These are phyloP conservation scores for Cataglyphis albicans DNA, from an alignment of 2,888 invertebrate species.

Conservation along the genomic window DNA sequence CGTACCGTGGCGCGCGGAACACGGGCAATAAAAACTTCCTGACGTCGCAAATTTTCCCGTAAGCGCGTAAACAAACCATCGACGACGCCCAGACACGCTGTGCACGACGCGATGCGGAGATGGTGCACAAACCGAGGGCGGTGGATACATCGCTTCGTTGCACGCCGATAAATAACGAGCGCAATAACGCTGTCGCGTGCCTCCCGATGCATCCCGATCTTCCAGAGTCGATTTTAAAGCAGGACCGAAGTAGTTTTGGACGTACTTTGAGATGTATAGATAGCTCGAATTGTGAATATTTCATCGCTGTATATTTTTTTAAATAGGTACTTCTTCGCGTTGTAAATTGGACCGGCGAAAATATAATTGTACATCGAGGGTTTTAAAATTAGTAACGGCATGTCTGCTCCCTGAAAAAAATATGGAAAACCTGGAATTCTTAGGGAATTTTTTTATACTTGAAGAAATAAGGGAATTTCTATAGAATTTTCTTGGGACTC, in stretches of 20 bases:
- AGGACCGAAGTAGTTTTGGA: background rate
- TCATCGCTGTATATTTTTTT: background rate
- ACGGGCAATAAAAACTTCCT: constrained; percentile 41
- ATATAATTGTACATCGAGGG: background rate
- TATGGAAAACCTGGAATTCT: no score
- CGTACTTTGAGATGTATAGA: background rate
- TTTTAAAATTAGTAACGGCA: background rate
- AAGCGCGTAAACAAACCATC: constrained; percentile 52
- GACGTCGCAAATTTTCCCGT: constrained; percentile 46
- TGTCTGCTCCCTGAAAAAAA: no score
- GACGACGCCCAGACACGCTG: constrained; percentile 40
- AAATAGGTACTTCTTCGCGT: background rate
- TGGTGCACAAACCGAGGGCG: background rate
- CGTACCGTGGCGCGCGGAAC: constrained; percentile 19
- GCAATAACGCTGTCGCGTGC: constrained; percentile 32
- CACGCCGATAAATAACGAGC: constrained; percentile 44
- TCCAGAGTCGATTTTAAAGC: constrained; percentile 28
- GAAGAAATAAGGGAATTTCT: no score
- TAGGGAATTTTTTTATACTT: no score
- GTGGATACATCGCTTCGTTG: constrained; percentile 35
- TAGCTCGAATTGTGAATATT: background rate
- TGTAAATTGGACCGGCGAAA: background rate
- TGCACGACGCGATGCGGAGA: constrained; percentile 10
- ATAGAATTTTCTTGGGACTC: no score
- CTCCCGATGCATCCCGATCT: constrained; percentile 1